These are phyloP conservation scores for Galemys pyrenaicus DNA, from an alignment of 2,113 vertebrate genomes.

Conservation along the genomic window DNA sequence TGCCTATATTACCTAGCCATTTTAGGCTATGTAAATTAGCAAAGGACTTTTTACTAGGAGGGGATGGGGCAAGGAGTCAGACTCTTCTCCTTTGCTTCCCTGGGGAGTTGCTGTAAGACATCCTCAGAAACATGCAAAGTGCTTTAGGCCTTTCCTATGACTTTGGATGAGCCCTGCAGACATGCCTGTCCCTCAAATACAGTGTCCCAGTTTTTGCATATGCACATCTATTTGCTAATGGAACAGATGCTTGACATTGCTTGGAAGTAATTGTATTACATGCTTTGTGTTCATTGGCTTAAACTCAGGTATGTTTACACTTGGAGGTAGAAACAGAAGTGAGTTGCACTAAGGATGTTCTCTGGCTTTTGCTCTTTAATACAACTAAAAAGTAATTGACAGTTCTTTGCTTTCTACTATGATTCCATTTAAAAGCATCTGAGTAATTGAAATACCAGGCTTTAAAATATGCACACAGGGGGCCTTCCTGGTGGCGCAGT, in stretches of 20 bases:
- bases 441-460: background rate
- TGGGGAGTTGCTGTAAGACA: background rate
- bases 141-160: background rate
- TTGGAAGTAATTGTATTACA: background rate
- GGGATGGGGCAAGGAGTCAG: background rate
- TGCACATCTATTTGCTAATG: background rate
- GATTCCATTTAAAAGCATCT: background rate
- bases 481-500: too few species aligned
- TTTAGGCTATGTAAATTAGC: background rate
- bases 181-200: background rate
- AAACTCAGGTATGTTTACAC: background rate
- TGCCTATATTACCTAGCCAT: background rate
- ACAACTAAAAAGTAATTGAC: background rate
- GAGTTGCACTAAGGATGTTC: background rate
- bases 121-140: background rate
- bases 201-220: background rate
- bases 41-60: background rate
- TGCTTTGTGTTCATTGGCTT: background rate
- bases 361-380: background rate
- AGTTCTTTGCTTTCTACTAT: background rate
- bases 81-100: background rate
- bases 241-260: background rate
- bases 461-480: too few species aligned
- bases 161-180: background rate
- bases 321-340: background rate